A percentile compares a stretch with the other conserved stretches of the same genome.
phyloP scores from a whole-genome alignment of 2,797 vertebrate genomes.

The Rhinophrynus dorsalis region DNA sequence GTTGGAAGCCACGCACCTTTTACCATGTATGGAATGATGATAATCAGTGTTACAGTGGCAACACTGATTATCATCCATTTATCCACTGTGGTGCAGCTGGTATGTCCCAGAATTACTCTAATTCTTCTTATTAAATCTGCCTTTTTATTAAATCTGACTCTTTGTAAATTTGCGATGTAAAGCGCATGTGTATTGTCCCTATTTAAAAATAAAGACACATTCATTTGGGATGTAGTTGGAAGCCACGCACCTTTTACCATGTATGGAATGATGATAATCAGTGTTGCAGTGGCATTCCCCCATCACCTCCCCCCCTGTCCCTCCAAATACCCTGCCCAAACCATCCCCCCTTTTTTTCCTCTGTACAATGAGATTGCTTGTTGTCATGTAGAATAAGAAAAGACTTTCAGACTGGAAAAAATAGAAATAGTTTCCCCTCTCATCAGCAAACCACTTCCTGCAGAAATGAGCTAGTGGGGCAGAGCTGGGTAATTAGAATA shows the following conservation, averaged over 20 bases:
- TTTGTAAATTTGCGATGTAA: no score
- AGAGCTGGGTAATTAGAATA: no score
- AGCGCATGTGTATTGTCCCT: no score
- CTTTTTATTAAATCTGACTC: no score
- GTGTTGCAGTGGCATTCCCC: neutral
- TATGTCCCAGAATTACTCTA: no score
- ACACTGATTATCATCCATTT: no score
- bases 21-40: conserved; percentile 19
- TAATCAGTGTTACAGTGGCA: neutral
- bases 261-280: conserved; percentile 11
- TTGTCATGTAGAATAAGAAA: conserved; percentile 10
- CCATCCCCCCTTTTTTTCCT: neutral
- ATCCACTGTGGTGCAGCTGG: no score
- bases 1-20: no score
- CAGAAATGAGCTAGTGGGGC: neutral
- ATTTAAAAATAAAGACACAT: no score
- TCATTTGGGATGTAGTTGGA: no score
- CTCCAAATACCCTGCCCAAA: neutral
- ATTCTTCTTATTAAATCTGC: no score
- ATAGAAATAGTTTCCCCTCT: conserved; percentile 17
- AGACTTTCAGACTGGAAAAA: conserved; percentile 7
- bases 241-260: conserved; percentile 21
- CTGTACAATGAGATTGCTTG: conserved; percentile 29
- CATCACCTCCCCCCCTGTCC: neutral
- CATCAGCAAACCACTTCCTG: conserved; percentile 26